These are phyloP conservation scores for Erythrolamprus reginae DNA, from an alignment of 2,113 vertebrate genomes.

Conservation along the genomic window DNA sequence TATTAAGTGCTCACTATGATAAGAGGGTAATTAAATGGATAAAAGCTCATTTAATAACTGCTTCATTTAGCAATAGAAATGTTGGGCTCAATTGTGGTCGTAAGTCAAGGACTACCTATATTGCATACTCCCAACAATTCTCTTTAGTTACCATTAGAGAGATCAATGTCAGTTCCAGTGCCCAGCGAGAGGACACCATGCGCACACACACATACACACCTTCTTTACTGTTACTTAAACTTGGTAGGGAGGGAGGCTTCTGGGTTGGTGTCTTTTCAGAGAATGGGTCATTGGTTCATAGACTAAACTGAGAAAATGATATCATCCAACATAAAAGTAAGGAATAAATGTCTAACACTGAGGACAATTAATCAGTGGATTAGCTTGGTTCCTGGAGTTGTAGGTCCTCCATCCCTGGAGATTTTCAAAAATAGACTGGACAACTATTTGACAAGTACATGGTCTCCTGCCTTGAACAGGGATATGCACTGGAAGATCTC, in stretches of 20 bases:
- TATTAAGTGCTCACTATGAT: neutral
- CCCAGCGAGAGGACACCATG: neutral
- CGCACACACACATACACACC: no score
- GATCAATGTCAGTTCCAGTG: neutral
- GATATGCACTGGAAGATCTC: neutral
- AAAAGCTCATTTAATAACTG: neutral
- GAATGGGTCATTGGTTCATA: neutral
- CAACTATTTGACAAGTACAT: neutral
- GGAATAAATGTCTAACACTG: neutral
- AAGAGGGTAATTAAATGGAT: neutral
- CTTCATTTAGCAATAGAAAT: conserved; percentile 60
- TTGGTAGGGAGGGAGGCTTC: neutral
- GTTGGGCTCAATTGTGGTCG: neutral
- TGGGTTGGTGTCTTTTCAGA: neutral
- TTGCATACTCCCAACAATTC: neutral
- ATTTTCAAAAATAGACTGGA: neutral
- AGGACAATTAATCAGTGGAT: neutral
- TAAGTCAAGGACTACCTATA: neutral
- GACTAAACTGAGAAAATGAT: neutral
- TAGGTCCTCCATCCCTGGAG: neutral
- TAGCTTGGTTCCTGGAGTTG: neutral
- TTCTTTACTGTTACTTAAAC: neutral
- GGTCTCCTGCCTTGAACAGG: neutral
- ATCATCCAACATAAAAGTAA: neutral
- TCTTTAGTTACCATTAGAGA: neutral